Conservation (phyloP, 1,140 invertebrate genomes). For the Pseudomyrmex pallidus region DNA sequence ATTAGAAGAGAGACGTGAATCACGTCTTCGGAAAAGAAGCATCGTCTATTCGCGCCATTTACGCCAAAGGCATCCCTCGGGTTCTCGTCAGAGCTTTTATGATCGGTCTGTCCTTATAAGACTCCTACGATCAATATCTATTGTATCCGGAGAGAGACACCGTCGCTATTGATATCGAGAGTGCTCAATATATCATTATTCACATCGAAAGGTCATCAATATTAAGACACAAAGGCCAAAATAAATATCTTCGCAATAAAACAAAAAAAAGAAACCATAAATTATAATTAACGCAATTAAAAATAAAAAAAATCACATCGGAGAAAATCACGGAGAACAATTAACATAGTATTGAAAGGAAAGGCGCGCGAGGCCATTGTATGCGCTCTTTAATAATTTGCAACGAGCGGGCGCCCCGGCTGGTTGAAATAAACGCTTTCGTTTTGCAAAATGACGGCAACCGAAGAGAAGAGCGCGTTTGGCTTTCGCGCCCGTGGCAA, state of each 20-base stretch:
- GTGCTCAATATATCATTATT: neutral
- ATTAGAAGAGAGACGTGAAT: constrained; percentile 32
- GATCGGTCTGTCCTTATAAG: constrained; percentile 25
- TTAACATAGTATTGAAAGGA: neutral
- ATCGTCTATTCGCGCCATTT: constrained; percentile 29
- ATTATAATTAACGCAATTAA: neutral
- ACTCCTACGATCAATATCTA: constrained; percentile 37
- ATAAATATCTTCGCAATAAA: too few species aligned
- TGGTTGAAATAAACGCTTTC: constrained; percentile 29
- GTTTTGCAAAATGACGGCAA: constrained; percentile 51
- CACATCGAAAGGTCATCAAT: neutral
- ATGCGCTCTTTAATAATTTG: neutral
- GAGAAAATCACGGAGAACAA: neutral
- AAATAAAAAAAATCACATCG: neutral
- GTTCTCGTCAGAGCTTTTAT: neutral
- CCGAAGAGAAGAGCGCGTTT: neutral
- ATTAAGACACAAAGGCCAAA: too few species aligned
- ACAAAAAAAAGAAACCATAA: neutral
- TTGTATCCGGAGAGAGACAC: neutral
- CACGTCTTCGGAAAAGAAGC: constrained; percentile 27
- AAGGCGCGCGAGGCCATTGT: neutral
- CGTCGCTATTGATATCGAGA: neutral
- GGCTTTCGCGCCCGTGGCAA: constrained; percentile 38
- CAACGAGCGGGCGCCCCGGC: neutral
- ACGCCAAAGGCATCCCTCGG: neutral